Evolutionary conservation across 2,888 invertebrate species (phyloP), one percentile per base, ranked within the genome.

Genomic region (Cryptus armator): DNA sequence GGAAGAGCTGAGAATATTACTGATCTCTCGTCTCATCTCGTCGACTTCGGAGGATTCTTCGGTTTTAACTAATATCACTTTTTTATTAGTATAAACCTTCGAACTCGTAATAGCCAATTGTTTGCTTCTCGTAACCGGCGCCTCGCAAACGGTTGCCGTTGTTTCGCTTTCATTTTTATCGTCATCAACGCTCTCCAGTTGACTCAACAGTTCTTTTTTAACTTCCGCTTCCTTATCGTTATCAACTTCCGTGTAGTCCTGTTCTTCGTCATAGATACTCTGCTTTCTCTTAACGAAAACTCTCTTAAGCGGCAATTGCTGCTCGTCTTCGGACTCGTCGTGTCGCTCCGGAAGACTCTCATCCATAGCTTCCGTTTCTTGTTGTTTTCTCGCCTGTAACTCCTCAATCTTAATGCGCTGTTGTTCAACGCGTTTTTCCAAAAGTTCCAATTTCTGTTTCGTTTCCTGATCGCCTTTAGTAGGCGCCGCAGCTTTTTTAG

Each of bases 261-360:
- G 91, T 64, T 92, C 94, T 77, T 94, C 94, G 43, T 93, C 94
- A 44, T 93, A 94, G 81, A 93, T 92, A 48, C 94, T 93, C 91
- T 95, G 94, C 89, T 95, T 95, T 51, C 95, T 93, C 87, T 96
- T 96, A 77, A 95, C 95, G 76, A 96, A 93, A 62, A 96, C 96
- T 70, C 95, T 95, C 87, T 96, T 96, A 16, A 96, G 91, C 12
- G 96, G 94, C 29, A 95, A 84, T 91, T 95, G 87, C 92, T 94
- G 92, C 74, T 94, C 92, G 53, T 93, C 92, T 68, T 92, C 92
- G 24, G 93, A 91, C 66, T 92, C 93, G 44, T 94, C 94, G 32
- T 93, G 93, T 37, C 94, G 89, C 2, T 93, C 93, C 0, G 93
- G 93, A 3, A 93, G 81, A 90, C 93, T 92, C 24, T 94, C 94